Percentiles rank a stretch among this genome's conserved stretches.
phyloP scores from a whole-genome alignment of 1,140 invertebrate genomes.

The Physella acuta region DNA sequence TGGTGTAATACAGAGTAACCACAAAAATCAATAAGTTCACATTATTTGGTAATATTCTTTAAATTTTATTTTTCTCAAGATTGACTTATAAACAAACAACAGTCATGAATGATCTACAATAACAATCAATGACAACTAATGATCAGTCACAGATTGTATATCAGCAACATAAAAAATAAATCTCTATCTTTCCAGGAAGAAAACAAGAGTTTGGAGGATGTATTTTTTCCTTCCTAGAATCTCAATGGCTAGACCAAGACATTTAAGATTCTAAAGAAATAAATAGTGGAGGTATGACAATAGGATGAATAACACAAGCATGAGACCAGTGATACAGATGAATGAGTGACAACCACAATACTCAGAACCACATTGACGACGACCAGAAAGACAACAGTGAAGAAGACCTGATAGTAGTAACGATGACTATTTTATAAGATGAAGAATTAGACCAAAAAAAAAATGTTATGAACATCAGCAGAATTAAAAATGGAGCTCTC shows the following conservation, averaged over 20 bases:
- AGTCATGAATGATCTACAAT: background rate
- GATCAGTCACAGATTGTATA: background rate
- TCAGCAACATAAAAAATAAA: background rate
- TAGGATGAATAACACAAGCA: too few species aligned
- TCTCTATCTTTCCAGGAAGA: background rate
- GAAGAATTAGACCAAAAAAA: too few species aligned
- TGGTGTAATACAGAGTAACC: too few species aligned
- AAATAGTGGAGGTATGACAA: background rate
- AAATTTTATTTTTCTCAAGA: slow-evolving; percentile 4
- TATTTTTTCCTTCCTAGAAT: background rate
- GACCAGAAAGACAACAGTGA: too few species aligned
- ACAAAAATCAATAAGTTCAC: too few species aligned
- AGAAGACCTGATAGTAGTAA: too few species aligned
- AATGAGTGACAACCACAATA: too few species aligned
- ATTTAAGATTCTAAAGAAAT: background rate
- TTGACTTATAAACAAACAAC: slow-evolving; percentile 12
- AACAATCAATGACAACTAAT: background rate
- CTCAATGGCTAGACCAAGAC: background rate
- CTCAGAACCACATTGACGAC: too few species aligned
- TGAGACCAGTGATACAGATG: too few species aligned
- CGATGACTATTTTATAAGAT: too few species aligned
- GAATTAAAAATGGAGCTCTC: too few species aligned
- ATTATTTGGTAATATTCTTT: background rate
- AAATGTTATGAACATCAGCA: too few species aligned
- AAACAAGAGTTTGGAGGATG: background rate